Conservation (phyloP, 2,888 invertebrate species). For the Polia nebulosa region DNA sequence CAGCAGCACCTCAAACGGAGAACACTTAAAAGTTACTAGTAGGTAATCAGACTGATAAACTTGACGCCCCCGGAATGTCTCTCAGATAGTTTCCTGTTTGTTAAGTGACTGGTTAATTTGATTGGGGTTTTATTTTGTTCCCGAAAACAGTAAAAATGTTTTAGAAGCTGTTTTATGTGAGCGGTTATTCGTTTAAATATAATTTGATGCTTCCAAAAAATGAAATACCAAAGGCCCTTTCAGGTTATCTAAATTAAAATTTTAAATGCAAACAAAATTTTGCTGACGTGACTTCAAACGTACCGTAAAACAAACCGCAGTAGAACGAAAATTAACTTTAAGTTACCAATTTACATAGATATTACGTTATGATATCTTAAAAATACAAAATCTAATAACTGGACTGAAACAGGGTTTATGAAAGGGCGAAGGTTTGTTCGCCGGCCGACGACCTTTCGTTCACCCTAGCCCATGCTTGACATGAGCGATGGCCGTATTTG, state of each 20-base stretch:
- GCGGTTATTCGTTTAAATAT: conserved; percentile 3
- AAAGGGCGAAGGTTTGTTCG: conserved; percentile 40
- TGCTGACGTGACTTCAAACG: conserved; percentile 45
- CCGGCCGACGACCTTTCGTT: conserved; percentile 48
- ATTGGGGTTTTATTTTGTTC: conserved; percentile 24
- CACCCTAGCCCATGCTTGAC: conserved; percentile 29
- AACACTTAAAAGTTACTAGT: conserved; percentile 27
- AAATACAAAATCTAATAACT: conserved; percentile 41
- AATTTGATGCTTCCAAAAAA: conserved; percentile 15
- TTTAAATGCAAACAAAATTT: conserved; percentile 35
- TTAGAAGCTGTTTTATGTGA: conserved; percentile 23
- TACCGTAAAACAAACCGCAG: conserved; percentile 39
- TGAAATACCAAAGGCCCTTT: conserved; percentile 20
- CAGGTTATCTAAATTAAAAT: conserved; percentile 44
- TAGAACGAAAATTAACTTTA: conserved; percentile 39
- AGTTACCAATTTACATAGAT: conserved; percentile 50
- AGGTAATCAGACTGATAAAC: conserved; percentile 14
- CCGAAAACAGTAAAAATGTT: not conserved
- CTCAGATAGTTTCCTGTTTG: conserved; percentile 36
- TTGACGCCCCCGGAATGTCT: conserved; percentile 12
- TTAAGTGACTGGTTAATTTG: conserved; percentile 42
- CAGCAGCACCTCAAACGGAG: conserved; percentile 7
- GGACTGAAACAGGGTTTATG: conserved; percentile 25
- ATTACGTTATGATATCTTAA: conserved; percentile 49
- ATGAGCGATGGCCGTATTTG: conserved; percentile 47